Conservation (phyloP, 2,113 vertebrate genomes). For the Mellivora capensis region DNA sequence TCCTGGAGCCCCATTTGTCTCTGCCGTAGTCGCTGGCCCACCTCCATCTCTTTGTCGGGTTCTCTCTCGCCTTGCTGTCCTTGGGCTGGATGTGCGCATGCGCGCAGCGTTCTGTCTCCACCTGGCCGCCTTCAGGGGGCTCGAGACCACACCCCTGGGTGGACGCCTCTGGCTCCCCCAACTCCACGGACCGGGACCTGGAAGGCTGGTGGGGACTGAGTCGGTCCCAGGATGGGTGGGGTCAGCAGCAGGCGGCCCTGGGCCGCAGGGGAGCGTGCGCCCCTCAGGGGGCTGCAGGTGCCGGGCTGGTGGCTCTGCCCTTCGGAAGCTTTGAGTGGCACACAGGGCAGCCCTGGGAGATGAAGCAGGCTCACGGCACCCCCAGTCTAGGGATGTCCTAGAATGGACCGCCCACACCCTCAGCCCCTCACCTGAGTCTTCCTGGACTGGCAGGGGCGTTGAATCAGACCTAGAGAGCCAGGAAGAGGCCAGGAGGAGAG, state of each 20-base stretch:
- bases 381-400: background rate
- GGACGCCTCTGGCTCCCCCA: too few relatives aligned
- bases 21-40: slow-evolving; percentile 37
- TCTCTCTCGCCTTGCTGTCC: background rate
- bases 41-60: slow-evolving; percentile 57
- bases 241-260: background rate
- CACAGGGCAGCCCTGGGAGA: background rate
- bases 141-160: fast-evolving
- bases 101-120: background rate
- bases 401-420: background rate
- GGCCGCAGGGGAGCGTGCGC: background rate
- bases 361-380: background rate
- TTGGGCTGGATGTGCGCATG: background rate
- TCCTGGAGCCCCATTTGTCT: slow-evolving; percentile 52
- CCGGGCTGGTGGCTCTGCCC: background rate
- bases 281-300: background rate
- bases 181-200: background rate
- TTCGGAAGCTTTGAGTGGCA: background rate
- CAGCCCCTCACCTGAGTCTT: background rate
- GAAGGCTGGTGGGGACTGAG: background rate
- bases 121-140: background rate
- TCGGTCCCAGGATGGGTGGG: background rate
- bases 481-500: background rate
- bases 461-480: background rate
- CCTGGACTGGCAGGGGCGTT: background rate